Conservation (phyloP, 2,888 invertebrate genomes). For the Chrysina gloriosa region DNA sequence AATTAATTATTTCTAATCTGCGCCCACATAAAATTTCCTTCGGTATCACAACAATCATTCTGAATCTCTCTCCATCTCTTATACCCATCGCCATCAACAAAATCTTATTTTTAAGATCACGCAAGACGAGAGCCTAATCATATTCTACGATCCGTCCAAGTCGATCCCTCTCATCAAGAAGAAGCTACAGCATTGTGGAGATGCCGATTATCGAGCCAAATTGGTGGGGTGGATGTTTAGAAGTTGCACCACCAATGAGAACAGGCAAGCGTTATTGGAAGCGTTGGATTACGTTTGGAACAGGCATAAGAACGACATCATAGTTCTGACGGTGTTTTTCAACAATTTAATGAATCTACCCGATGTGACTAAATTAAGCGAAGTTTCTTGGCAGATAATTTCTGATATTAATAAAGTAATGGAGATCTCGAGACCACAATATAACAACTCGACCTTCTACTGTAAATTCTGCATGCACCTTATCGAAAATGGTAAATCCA, state of each 20-base stretch:
- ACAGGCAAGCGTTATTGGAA: not conserved
- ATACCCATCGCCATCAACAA: too few species aligned
- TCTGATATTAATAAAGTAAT: constrained; percentile 5
- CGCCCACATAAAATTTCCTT: too few species aligned
- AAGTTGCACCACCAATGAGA: not conserved
- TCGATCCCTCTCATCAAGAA: too few species aligned
- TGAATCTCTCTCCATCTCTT: too few species aligned
- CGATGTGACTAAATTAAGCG: not conserved
- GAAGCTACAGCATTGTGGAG: too few species aligned
- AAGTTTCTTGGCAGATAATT: constrained; percentile 10
- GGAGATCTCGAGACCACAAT: not conserved
- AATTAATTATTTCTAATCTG: too few species aligned
- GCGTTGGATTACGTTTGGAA: not conserved
- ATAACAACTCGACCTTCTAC: not conserved
- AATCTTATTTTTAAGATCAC: too few species aligned
- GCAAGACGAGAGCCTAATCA: too few species aligned
- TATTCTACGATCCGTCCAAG: too few species aligned
- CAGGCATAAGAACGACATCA: constrained; percentile 29
- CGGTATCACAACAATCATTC: too few species aligned
- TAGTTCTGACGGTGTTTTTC: constrained; percentile 16
- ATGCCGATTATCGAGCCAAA: too few species aligned
- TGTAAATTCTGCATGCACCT: constrained; percentile 1
- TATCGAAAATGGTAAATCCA: not conserved
- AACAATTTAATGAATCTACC: not conserved
- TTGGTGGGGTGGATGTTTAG: too few species aligned